A percentile compares a stretch with the other conserved stretches of the same genome.
These are phyloP conservation scores for Oreortyx pictus DNA, from an alignment of 2,797 vertebrate genomes.

Conservation along the genomic window DNA sequence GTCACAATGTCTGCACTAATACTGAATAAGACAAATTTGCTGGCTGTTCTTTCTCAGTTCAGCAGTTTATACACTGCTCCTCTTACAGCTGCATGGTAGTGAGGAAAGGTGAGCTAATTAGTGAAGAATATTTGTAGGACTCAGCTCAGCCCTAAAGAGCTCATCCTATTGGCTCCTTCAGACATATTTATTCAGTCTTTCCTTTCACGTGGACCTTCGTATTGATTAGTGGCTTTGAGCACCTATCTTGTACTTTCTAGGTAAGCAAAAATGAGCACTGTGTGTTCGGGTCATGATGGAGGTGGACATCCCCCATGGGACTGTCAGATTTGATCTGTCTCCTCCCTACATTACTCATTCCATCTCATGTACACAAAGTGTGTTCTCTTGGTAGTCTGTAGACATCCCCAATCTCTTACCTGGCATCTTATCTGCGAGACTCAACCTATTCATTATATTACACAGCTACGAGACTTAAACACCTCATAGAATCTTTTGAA, in stretches of 20 bases:
- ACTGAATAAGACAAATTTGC: not conserved
- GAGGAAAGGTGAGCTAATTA: not conserved
- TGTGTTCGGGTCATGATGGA: not conserved
- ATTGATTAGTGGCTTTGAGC: not conserved
- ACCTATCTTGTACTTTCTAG: not conserved
- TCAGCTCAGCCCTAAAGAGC: not conserved
- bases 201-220: fast-evolving
- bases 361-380: not conserved
- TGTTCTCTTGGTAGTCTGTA: not conserved
- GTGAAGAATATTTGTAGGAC: not conserved
- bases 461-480: not conserved
- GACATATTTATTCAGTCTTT: not conserved
- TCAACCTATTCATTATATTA: not conserved
- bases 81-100: not conserved
- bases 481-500: not conserved
- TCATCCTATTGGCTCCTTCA: not conserved
- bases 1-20: not conserved
- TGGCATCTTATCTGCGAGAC: not conserved
- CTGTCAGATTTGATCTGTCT: not conserved
- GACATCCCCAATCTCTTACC: not conserved
- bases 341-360: not conserved
- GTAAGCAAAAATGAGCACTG: not conserved
- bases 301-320: not conserved
- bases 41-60: not conserved
- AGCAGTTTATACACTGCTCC: not conserved